These are phyloP conservation scores for Tanypteryx hageni DNA, from an alignment of 2,888 invertebrate genomes.

Conservation along the genomic window DNA sequence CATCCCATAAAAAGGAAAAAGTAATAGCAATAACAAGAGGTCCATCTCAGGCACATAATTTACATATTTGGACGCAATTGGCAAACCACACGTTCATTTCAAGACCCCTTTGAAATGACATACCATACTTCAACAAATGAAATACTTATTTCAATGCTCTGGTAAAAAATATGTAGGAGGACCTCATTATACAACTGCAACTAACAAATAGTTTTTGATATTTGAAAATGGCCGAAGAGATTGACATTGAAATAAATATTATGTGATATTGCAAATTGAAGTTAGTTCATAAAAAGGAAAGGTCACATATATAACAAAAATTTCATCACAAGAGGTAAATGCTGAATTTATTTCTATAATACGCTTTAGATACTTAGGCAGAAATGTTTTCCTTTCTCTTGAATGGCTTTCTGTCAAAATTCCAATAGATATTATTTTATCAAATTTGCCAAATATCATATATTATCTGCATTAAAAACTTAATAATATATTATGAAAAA, in stretches of 20 bases:
- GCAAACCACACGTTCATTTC: slow-evolving; percentile 31
- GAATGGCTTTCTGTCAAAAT: too few relatives aligned
- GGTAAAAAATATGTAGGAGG: not conserved
- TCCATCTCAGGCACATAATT: slow-evolving; percentile 29
- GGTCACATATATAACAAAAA: too few relatives aligned
- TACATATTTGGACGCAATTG: slow-evolving; percentile 51
- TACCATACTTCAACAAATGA: not conserved
- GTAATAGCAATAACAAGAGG: not conserved
- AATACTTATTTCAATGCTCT: not conserved
- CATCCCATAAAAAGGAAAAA: not conserved
- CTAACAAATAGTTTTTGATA: not conserved
- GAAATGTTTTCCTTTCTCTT: too few relatives aligned
- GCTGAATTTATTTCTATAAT: too few relatives aligned
- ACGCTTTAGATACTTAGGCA: too few relatives aligned
- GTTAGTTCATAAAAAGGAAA: not conserved
- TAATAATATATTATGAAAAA: too few relatives aligned
- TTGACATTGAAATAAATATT: not conserved
- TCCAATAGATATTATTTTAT: too few relatives aligned
- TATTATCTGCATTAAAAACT: too few relatives aligned
- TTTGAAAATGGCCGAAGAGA: not conserved
- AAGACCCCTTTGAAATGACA: not conserved
- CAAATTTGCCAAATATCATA: too few relatives aligned
- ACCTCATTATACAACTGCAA: not conserved
- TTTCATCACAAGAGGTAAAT: too few relatives aligned
- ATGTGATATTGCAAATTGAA: not conserved